phyloP scores from a whole-genome alignment of 2,113 vertebrate genomes.

The Phalacrocorax carbo region DNA sequence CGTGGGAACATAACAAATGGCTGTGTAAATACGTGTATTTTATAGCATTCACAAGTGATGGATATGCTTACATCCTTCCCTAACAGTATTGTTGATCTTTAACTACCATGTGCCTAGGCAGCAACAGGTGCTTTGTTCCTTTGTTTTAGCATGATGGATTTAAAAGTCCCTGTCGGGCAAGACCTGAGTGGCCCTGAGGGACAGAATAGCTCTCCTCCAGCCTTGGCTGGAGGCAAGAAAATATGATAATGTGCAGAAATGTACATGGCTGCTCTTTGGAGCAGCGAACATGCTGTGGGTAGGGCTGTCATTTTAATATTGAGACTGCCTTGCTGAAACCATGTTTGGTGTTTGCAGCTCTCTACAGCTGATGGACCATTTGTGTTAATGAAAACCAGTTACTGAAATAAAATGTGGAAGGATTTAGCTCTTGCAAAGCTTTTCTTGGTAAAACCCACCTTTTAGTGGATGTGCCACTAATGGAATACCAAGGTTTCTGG shows the following conservation, averaged over 20 bases:
- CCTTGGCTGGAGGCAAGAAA: background rate
- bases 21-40: constrained; percentile 1
- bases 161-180: background rate
- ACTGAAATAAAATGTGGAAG: background rate
- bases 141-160: background rate
- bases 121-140: constrained; percentile 33
- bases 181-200: background rate
- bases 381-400: background rate
- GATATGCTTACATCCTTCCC: constrained; percentile 44
- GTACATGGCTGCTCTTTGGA: background rate
- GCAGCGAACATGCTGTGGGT: background rate
- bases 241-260: background rate
- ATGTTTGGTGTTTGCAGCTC: background rate
- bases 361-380: background rate
- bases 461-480: background rate
- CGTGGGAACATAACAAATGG: constrained; percentile 32
- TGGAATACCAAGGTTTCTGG: background rate
- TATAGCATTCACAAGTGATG: constrained; percentile 26
- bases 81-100: background rate
- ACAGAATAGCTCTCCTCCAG: background rate
- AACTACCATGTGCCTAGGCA: background rate
- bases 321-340: background rate
- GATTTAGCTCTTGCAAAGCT: background rate
- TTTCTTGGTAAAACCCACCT: background rate
- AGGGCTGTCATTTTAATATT: background rate